A percentile compares a stretch with the other conserved stretches of the same genome.
Evolutionary conservation across 2,113 vertebrate genomes (phyloP).

Genomic region (Saguinus midas): DNA sequence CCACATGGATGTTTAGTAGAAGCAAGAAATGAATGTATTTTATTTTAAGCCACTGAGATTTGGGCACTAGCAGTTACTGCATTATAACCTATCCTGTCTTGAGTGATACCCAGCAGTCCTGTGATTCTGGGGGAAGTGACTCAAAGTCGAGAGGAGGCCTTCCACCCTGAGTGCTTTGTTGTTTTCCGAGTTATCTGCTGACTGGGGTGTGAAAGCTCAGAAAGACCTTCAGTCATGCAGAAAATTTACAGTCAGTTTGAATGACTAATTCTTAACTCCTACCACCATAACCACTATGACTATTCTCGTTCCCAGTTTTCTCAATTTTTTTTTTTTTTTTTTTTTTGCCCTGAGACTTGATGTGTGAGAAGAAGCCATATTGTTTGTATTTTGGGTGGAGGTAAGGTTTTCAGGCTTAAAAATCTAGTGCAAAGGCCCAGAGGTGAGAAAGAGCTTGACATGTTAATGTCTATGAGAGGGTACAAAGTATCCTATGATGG

Average conservation of each 20-base stretch:
- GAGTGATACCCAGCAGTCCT: neutral
- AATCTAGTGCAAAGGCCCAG: neutral
- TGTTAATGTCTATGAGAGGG: neutral
- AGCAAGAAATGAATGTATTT: neutral
- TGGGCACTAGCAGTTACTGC: neutral
- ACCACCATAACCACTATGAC: neutral
- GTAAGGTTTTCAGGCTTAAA: neutral
- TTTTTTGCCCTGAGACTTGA: neutral
- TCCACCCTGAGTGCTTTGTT: rapidly evolving
- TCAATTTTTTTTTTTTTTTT: neutral
- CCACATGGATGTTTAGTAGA: neutral
- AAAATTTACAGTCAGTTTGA: neutral
- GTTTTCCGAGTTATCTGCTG: neutral
- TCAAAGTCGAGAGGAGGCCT: neutral
- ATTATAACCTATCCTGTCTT: neutral
- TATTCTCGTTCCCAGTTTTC: neutral
- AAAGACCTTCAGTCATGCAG: neutral
- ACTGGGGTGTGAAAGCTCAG: neutral
- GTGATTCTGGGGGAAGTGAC: neutral
- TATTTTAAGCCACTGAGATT: neutral
- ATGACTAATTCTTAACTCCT: neutral
- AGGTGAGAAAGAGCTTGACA: neutral
- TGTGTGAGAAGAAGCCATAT: neutral
- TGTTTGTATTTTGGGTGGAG: neutral
- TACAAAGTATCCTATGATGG: neutral